phyloP scores from a whole-genome alignment of 2,797 vertebrate genomes.

The Sebastes trivittatus region DNA sequence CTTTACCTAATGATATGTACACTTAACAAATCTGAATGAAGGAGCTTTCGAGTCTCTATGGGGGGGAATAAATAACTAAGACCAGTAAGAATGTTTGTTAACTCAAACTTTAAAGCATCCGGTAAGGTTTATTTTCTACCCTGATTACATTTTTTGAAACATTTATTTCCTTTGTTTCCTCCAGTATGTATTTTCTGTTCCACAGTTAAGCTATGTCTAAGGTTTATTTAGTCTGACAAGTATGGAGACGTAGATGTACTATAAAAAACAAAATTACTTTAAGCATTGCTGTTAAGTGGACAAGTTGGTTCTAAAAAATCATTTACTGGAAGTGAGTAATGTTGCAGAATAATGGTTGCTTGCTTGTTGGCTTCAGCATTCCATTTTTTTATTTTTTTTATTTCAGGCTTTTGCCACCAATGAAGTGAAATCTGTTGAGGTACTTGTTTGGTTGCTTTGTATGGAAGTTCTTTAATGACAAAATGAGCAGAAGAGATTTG shows the following conservation, averaged over 20 bases:
- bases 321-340: constrained; percentile 80
- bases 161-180: constrained; percentile 31
- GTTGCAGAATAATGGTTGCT: constrained; percentile 88
- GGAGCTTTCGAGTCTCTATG: constrained; percentile 26
- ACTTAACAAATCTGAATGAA: constrained; percentile 55
- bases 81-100: constrained; percentile 69
- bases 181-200: constrained; percentile 75
- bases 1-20: constrained; percentile 50
- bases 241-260: constrained; percentile 91
- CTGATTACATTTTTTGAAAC: constrained; percentile 35
- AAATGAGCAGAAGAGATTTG: not conserved
- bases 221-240: constrained; percentile 89
- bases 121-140: constrained; percentile 61
- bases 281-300: constrained; percentile 87
- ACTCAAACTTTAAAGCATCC: constrained; percentile 39
- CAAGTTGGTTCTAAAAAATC: constrained; percentile 79
- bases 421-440: constrained; percentile 18
- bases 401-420: constrained; percentile 14
- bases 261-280: constrained; percentile 83
- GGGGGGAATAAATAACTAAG: constrained; percentile 25
- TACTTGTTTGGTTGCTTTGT: not conserved
- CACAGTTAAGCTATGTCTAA: constrained; percentile 89
- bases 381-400: constrained; percentile 50
- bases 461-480: constrained; percentile 39
- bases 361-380: constrained; percentile 92